Evolutionary conservation across 2,888 invertebrate species (phyloP).

Genomic region (Augiades crinisus): DNA sequence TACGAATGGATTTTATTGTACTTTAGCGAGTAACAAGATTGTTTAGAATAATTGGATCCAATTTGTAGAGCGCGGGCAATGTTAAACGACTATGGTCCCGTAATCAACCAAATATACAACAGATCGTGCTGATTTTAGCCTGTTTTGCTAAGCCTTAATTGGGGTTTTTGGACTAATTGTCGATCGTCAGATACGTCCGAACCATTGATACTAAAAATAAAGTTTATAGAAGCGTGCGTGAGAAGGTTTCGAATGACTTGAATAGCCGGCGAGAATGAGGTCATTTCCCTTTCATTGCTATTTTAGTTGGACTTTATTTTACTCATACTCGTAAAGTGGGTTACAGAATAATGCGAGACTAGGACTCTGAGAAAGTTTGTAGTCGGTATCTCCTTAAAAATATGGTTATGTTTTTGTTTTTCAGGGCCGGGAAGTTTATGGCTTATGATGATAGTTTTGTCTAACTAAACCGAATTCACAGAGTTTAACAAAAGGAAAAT

Average conservation of each 20-base stretch:
- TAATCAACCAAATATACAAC: constrained; percentile 49
- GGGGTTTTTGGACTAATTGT: constrained; percentile 58
- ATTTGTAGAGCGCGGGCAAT: constrained; percentile 48
- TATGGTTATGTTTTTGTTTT: constrained; percentile 28
- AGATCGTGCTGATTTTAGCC: constrained; percentile 56
- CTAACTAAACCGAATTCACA: not conserved
- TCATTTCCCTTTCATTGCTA: constrained; percentile 70
- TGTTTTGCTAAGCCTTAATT: constrained; percentile 59
- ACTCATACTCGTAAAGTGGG: constrained; percentile 42
- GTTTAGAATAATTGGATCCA: constrained; percentile 46
- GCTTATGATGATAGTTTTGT: constrained; percentile 14
- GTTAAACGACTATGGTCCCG: constrained; percentile 35
- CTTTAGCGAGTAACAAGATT: constrained; percentile 35
- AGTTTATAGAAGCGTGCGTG: constrained; percentile 71
- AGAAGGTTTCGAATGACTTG: constrained; percentile 59
- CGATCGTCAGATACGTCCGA: constrained; percentile 64
- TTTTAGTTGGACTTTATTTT: constrained; percentile 57
- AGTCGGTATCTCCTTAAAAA: constrained; percentile 15
- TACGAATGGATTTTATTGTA: too few species aligned
- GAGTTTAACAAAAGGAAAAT: not conserved
- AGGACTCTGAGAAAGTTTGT: constrained; percentile 22
- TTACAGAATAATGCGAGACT: constrained; percentile 35
- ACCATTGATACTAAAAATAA: constrained; percentile 63
- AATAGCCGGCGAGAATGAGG: constrained; percentile 58
- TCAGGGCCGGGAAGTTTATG: constrained; percentile 25